Evolutionary conservation across 2,888 invertebrate genomes (phyloP), one percentile per base, ranked within the genome.

Genomic region (Endotricha flammealis): DNA sequence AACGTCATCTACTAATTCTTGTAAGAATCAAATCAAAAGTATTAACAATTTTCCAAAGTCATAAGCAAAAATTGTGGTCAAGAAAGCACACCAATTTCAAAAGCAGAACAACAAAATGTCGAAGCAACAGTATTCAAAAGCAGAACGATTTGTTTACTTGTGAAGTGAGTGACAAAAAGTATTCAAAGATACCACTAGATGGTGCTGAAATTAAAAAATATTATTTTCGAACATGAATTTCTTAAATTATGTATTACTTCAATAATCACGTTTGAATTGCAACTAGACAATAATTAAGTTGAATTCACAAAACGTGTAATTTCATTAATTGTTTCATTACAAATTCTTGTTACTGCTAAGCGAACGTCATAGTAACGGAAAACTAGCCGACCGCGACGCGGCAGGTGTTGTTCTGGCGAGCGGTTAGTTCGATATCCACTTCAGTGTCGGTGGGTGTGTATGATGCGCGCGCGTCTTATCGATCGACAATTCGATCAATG

Each of bases 401-500:
- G n/a, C 20, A 20, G 20, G 20, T 20, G 20, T 7, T 20, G 3
- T 20, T 20, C n/a, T n/a, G n/a, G n/a, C n/a, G n/a, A n/a, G n/a
- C n/a, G n/a, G 20, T 20, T 20, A 20, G 20, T 20, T 8, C 20
- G 3, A 7, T 20, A 20, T 2, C n/a, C 20, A 20, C 20, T n/a
- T 20, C 2, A 7, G 8, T 20, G 20, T 8, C 7, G 6, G 20
- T 20, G 20, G 20, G 6, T 20, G 20, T n/a, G 8, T 20, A 6
- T n/a, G n/a, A 20, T 20, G 20, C 53, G 50, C 51, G 47, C 42
- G 49, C 50, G 41, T 36, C 34, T 40, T 41, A 59, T 52, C 25
- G 32, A 51, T 44, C 45, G 38, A 44, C 40, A 47, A 51, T 38
- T 25, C 43, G 48, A 47, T 62, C 57, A 60, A 64, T 61, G 55